A percentile compares a stretch with the other conserved stretches of the same genome.
These are phyloP conservation scores for Lophius piscatorius DNA, from an alignment of 2,113 vertebrate species.

Conservation along the genomic window DNA sequence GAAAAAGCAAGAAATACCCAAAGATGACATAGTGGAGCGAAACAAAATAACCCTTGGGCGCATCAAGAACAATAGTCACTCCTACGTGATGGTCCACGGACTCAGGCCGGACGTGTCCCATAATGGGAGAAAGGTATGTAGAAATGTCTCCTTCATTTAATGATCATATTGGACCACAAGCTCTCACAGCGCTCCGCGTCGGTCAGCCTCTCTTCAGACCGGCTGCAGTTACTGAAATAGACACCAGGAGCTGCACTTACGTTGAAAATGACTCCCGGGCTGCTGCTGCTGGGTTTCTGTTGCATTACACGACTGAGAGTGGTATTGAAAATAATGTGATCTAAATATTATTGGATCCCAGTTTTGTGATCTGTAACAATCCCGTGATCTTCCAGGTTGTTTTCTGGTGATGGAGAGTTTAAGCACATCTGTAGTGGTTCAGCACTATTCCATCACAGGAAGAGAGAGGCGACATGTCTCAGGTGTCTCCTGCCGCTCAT, in stretches of 20 bases:
- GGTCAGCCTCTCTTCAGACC: not conserved
- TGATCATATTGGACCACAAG: too few species aligned
- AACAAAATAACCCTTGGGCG: constrained; percentile 89
- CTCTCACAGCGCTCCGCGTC: too few species aligned
- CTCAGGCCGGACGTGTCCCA: constrained; percentile 65
- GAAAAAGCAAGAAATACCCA: constrained; percentile 46
- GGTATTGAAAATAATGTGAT: too few species aligned
- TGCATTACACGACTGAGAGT: too few species aligned
- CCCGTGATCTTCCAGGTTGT: too few species aligned
- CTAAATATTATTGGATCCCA: too few species aligned
- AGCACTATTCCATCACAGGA: too few species aligned
- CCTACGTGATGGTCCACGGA: constrained; percentile 82
- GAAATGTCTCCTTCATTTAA: not conserved
- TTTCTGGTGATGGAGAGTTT: too few species aligned
- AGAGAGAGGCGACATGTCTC: too few species aligned
- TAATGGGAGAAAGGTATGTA: constrained; percentile 75
- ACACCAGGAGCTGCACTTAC: constrained; percentile 77
- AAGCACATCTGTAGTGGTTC: too few species aligned
- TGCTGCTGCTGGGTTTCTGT: not conserved
- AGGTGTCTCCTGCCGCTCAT: too few species aligned
- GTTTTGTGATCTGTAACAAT: too few species aligned
- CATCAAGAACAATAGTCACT: constrained; percentile 62
- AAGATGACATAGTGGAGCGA: constrained; percentile 82
- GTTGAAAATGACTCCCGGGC: constrained; percentile 41
- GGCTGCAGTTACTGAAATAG: constrained; percentile 55